phyloP scores from a whole-genome alignment of 2,797 vertebrate species.

The Lindbergichthys nudifrons region DNA sequence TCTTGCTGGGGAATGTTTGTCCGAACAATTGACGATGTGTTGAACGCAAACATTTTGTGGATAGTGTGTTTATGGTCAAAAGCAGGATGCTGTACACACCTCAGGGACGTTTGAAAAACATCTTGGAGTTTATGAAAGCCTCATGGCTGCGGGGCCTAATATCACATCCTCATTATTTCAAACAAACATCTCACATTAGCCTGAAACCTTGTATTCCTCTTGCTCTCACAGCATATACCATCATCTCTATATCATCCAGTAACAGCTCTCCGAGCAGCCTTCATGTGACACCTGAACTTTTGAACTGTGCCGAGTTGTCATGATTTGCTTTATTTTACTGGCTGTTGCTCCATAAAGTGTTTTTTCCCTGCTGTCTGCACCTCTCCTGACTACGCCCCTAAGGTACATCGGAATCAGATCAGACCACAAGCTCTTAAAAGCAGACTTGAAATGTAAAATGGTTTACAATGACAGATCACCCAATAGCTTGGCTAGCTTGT shows the following conservation, averaged over 20 bases:
- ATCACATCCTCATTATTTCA: slow-evolving; percentile 8
- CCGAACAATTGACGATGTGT: neutral
- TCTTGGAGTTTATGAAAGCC: neutral
- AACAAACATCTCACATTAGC: slow-evolving; percentile 12
- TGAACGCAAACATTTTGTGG: slow-evolving; percentile 26
- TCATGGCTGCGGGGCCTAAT: neutral
- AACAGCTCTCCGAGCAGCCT: neutral
- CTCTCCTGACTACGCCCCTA: slow-evolving; percentile 1
- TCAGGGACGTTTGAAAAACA: neutral
- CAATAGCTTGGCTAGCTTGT: neutral
- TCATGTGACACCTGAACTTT: slow-evolving; percentile 39
- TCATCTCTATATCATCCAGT: neutral
- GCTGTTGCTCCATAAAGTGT: slow-evolving; percentile 4
- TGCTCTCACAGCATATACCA: neutral
- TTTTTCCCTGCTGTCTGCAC: neutral
- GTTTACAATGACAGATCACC: slow-evolving; percentile 33
- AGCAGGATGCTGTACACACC: slow-evolving; percentile 9
- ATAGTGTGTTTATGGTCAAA: neutral
- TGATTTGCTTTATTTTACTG: slow-evolving; percentile 8
- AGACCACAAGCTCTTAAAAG: slow-evolving; percentile 2
- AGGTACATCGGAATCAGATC: slow-evolving; percentile 33
- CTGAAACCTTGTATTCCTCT: neutral
- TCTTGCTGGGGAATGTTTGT: slow-evolving; percentile 17
- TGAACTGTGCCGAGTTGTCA: slow-evolving; percentile 13
- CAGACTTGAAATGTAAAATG: slow-evolving; percentile 25